These are phyloP conservation scores for Esox lucius DNA, from an alignment of 2,797 vertebrate genomes.

Conservation along the genomic window DNA sequence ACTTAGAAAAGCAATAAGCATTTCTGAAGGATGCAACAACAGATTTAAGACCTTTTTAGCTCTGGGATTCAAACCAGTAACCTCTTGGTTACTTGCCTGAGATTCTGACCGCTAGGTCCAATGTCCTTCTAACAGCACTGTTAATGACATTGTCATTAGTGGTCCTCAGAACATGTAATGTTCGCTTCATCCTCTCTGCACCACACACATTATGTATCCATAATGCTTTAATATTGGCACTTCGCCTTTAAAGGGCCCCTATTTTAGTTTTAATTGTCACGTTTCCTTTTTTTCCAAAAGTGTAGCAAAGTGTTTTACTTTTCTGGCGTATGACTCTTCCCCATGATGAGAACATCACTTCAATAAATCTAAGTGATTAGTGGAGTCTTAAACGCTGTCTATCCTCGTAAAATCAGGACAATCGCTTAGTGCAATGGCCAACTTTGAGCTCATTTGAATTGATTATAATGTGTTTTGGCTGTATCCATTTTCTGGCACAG, in stretches of 20 bases:
- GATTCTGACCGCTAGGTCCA: background rate
- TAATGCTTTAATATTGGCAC: slow-evolving; percentile 11
- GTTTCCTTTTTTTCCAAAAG: slow-evolving; percentile 20
- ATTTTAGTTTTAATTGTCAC: slow-evolving; percentile 22
- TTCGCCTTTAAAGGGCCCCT: slow-evolving; percentile 43
- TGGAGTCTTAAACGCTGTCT: slow-evolving; percentile 38
- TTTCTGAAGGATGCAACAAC: too few relatives aligned
- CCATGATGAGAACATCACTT: slow-evolving; percentile 61
- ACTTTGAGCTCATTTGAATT: slow-evolving; percentile 20
- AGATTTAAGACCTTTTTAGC: too few relatives aligned
- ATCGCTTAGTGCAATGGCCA: slow-evolving; percentile 42
- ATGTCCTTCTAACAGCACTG: background rate
- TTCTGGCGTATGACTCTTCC: slow-evolving; percentile 43
- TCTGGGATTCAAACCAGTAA: too few relatives aligned
- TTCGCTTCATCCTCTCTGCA: background rate
- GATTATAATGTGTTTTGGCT: slow-evolving; percentile 13
- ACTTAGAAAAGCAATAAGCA: too few relatives aligned
- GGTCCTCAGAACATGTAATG: background rate
- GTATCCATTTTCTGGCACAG: slow-evolving; percentile 36
- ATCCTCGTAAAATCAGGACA: slow-evolving; percentile 50
- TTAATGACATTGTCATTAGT: background rate
- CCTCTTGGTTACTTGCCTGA: too few relatives aligned
- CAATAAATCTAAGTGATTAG: slow-evolving; percentile 61
- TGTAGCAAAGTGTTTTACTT: slow-evolving; percentile 40
- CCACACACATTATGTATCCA: background rate